Conservation (phyloP, 1,140 invertebrate species). For the Magallana gigas region DNA sequence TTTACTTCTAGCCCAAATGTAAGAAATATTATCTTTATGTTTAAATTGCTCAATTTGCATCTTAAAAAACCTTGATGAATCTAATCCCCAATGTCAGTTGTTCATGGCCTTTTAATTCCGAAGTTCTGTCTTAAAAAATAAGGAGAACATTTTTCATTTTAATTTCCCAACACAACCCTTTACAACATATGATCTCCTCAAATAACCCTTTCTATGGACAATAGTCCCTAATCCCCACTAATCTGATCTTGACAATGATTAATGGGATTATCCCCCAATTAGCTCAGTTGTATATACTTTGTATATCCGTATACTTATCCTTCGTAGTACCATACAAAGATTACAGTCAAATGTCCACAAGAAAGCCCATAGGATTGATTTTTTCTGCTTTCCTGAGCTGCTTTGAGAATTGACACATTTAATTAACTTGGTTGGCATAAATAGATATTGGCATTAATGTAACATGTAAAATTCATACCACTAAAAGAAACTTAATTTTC, state of each 20-base stretch:
- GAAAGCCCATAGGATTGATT: background rate
- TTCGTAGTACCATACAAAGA: background rate
- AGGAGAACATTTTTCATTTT: conserved; percentile 1
- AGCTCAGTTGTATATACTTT: conserved; percentile 10
- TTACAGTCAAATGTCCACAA: background rate
- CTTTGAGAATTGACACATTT: background rate
- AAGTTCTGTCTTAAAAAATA: background rate
- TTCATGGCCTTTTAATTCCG: conserved; percentile 33
- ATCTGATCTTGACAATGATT: conserved; percentile 34
- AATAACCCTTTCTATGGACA: conserved; percentile 27
- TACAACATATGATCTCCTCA: conserved; percentile 4
- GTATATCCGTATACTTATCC: conserved; percentile 30
- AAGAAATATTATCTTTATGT: conserved; percentile 21
- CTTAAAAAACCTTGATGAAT: background rate
- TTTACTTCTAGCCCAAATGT: background rate
- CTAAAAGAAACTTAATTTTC: background rate
- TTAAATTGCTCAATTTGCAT: conserved; percentile 4
- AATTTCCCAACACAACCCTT: background rate
- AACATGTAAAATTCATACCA: no score
- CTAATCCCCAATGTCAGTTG: conserved; percentile 16
- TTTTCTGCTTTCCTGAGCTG: background rate
- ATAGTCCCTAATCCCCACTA: conserved; percentile 7
- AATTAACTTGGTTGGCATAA: background rate
- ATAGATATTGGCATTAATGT: background rate
- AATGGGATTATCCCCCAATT: conserved; percentile 34